These are phyloP conservation scores for Spea hammondii DNA, from an alignment of 2,797 vertebrate genomes.

Conservation along the genomic window DNA sequence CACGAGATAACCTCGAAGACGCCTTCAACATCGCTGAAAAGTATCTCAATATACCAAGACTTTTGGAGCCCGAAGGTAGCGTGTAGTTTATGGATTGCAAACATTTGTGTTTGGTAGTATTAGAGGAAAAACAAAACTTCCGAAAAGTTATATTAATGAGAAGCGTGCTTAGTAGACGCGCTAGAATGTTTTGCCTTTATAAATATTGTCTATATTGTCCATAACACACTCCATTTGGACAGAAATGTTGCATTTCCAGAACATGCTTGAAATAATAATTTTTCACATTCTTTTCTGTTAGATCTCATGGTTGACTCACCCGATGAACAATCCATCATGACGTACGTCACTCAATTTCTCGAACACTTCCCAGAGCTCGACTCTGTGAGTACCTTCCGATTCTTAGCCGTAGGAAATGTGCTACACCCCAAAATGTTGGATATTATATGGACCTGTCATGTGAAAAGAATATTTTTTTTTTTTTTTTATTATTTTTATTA, in stretches of 20 bases:
- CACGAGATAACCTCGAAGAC: constrained; percentile 87
- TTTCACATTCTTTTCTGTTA: constrained; percentile 55
- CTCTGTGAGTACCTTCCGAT: constrained; percentile 72
- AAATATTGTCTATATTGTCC: too few species aligned
- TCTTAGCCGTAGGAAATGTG: background rate
- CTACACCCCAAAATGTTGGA: background rate
- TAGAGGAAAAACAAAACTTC: background rate
- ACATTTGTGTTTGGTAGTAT: background rate
- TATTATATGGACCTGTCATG: too few species aligned
- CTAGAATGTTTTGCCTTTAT: too few species aligned
- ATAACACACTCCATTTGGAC: too few species aligned
- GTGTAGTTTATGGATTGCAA: background rate
- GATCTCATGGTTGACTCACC: constrained; percentile 86
- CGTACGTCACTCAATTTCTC: constrained; percentile 92
- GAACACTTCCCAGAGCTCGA: constrained; percentile 91
- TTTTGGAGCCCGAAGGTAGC: constrained; percentile 94
- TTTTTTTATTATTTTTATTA: too few species aligned
- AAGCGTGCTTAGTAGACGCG: too few species aligned
- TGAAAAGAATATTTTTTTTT: too few species aligned
- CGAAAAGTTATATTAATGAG: too few species aligned
- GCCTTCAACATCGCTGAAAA: constrained; percentile 88
- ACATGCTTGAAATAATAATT: constrained; percentile 41
- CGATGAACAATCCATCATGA: constrained; percentile 92
- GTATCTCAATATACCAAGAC: constrained; percentile 84
- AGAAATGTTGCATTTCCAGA: too few species aligned